Evolutionary conservation across 2,888 invertebrate species (phyloP), one percentile per base, ranked within the genome.

Genomic region (Hoplodrina ambigua): DNA sequence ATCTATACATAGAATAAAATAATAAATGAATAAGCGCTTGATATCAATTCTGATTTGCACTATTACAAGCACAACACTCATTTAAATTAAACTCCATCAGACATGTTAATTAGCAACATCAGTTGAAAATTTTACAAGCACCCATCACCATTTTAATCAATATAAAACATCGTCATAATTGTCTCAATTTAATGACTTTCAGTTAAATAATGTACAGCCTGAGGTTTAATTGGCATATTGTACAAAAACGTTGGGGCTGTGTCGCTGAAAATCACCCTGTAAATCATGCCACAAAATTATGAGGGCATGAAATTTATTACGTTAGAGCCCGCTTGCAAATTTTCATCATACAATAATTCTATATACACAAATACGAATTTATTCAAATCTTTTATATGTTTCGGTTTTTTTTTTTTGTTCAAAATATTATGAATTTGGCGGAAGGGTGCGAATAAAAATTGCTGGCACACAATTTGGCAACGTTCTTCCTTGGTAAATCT

Each of bases 271-370:
- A 90, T 89, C 89, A 89, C 85, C 88, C 81, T 86, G 89, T 94
- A 94, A 94, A 94, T 94, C 93, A 94, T 87, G 88, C 88, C 88
- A 84, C 87, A 84, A 86, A 94, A 93, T 94, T 93, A 94, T 91
- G 94, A 91, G 90, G 91, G 91, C 92, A 90, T 90, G 88, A 93
- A 94, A 94, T 94, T 94, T 94, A 94, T 94, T 90, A 89, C 93
- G 81, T 87, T 87, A 86, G 89, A 91, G 88, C 93, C 91, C 92
- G 92, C 91, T 92, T 90, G 92, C 93, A 92, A 94, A 94, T 93
- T 94, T 93, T 91, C 94, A 92, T 88, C 90, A 89, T 84, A 86
- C 80, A 87, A 89, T 91, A 89, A 93, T 92, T 90, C 89, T 90
- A 89, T 90, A 90, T 87, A 89, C 88, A 89, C 64, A 80, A 66